Evolutionary conservation across 2,797 vertebrate genomes (phyloP).

Genomic region (Vireo griseus): DNA sequence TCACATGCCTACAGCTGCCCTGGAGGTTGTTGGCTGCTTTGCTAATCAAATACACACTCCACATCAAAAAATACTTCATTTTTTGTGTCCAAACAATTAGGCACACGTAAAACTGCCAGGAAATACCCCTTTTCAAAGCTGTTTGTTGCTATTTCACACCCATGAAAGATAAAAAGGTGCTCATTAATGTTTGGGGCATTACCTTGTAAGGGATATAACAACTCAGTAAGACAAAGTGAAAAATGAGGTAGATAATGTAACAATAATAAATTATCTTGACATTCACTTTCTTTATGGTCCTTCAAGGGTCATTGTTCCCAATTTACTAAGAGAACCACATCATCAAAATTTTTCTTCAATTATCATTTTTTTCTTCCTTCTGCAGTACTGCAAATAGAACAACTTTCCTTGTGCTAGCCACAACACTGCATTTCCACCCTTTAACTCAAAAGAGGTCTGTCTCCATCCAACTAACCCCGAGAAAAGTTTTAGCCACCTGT

Average conservation of each 20-base stretch:
- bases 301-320: constrained; percentile 86
- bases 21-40: not conserved
- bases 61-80: not conserved
- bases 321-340: constrained; percentile 84
- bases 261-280: constrained; percentile 87
- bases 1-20: not conserved
- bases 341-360: constrained; percentile 83
- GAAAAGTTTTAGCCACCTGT: constrained; percentile 8
- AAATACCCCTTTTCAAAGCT: not conserved
- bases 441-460: not conserved
- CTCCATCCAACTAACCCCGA: not conserved
- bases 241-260: constrained; percentile 79
- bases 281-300: constrained; percentile 84
- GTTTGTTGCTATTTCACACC: constrained; percentile 22
- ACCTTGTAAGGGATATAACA: constrained; percentile 65
- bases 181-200: constrained; percentile 71
- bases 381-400: constrained; percentile 67
- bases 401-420: constrained; percentile 45
- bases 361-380: constrained; percentile 71
- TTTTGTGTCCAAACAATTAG: not conserved
- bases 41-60: not conserved
- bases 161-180: constrained; percentile 17
- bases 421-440: not conserved
- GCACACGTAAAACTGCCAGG: not conserved
- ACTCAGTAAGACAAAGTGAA: constrained; percentile 75